Conservation (phyloP, 2,888 invertebrate species). For the Trissolcus japonicus region DNA sequence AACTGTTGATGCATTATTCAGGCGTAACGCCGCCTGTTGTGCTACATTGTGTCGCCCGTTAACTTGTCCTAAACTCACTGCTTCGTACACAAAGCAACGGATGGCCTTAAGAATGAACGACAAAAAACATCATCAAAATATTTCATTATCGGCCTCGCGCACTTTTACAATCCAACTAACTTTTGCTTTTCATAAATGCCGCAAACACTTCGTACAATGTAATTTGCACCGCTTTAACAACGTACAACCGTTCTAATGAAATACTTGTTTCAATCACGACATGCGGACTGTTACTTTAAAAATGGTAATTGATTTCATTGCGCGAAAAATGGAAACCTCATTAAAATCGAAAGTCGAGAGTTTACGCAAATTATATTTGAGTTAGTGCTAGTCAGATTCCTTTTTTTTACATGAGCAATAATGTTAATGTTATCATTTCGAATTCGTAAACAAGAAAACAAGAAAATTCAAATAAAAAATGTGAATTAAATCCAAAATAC, state of each 20-base stretch:
- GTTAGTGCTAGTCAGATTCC: background rate
- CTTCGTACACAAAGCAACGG: conserved; percentile 51
- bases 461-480: too few species aligned
- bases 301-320: conserved; percentile 35
- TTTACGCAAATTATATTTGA: background rate
- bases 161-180: conserved; percentile 36
- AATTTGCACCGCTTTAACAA: conserved; percentile 47
- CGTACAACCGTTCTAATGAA: conserved; percentile 46
- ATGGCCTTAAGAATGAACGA: conserved; percentile 45
- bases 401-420: too few species aligned
- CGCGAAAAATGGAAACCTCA: background rate
- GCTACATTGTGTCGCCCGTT: conserved; percentile 68
- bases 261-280: conserved; percentile 38
- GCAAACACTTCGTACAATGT: conserved; percentile 40
- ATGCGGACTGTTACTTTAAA: conserved; percentile 24
- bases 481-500: too few species aligned
- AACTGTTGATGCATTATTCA: conserved; percentile 75
- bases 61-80: conserved; percentile 72
- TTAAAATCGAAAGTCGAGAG: background rate
- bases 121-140: conserved; percentile 38
- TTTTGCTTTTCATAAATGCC: conserved; percentile 46
- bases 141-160: conserved; percentile 42
- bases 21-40: conserved; percentile 68
- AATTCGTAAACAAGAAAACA: too few species aligned
- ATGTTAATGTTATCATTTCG: too few species aligned